A percentile compares a stretch with the other conserved stretches of the same genome.
Conservation (phyloP, 2,113 vertebrate species). For the Tamias sibiricus region DNA sequence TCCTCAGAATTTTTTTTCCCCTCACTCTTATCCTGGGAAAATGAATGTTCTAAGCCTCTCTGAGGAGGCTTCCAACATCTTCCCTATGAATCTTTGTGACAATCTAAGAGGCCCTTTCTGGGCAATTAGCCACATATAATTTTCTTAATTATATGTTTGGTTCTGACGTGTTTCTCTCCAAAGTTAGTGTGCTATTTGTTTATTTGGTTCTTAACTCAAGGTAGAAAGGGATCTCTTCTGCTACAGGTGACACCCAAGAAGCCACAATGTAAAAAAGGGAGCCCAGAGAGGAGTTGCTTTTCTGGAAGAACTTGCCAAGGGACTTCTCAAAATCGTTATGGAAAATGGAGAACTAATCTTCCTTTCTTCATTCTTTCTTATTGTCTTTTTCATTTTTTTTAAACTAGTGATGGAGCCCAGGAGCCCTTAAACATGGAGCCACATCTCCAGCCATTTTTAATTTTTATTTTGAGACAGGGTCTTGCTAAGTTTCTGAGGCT, state of each 20-base stretch:
- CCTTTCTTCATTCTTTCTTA: not conserved
- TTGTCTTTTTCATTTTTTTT: not conserved
- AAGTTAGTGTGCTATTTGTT: conserved; percentile 60
- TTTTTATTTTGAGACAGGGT: too few species aligned
- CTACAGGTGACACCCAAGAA: conserved; percentile 35
- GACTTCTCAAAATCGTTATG: not conserved
- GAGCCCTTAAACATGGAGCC: too few species aligned
- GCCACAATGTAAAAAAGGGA: not conserved
- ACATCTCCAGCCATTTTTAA: too few species aligned
- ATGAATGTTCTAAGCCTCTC: conserved; percentile 46
- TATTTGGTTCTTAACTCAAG: conserved; percentile 33
- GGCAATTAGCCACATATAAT: conserved; percentile 74
- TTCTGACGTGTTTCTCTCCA: conserved; percentile 60
- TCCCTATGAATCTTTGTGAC: conserved; percentile 31
- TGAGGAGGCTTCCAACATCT: conserved; percentile 24
- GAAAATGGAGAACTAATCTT: conserved; percentile 4
- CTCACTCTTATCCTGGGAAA: conserved; percentile 10
- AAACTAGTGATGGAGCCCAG: not conserved
- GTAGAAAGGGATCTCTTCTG: not conserved
- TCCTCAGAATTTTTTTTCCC: not conserved
- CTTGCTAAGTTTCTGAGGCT: too few species aligned
- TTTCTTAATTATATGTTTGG: conserved; percentile 69
- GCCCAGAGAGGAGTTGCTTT: not conserved
- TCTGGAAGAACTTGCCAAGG: not conserved
- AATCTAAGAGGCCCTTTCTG: not conserved